Percentiles rank a stretch among this genome's conserved stretches.
Evolutionary conservation across 2,888 invertebrate species (phyloP).

Genomic region (Drosophila kuntzei): DNA sequence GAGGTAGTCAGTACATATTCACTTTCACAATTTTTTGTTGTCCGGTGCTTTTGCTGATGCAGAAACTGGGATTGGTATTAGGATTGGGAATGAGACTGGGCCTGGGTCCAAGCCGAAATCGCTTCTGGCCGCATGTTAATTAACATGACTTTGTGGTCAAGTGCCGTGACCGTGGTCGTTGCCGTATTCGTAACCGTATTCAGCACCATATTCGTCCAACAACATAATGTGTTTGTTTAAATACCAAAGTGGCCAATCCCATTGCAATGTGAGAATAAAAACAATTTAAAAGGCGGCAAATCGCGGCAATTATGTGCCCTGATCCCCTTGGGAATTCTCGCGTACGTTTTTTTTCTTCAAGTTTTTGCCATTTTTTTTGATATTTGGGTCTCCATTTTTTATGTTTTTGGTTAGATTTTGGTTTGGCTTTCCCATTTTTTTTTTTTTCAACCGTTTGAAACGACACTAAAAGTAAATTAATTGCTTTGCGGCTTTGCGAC

Average conservation of each 20-base stretch:
- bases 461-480: conserved; percentile 39
- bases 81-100: neutral
- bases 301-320: conserved; percentile 73
- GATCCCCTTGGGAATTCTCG: conserved; percentile 53
- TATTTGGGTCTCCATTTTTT: neutral
- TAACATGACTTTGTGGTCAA: conserved; percentile 81
- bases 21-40: conserved; percentile 22
- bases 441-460: neutral
- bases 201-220: conserved; percentile 63
- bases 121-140: conserved; percentile 75
- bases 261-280: conserved; percentile 52
- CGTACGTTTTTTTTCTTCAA: conserved; percentile 18
- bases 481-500: conserved; percentile 53
- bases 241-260: conserved; percentile 52
- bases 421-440: neutral
- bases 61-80: neutral
- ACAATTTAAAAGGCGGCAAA: conserved; percentile 75
- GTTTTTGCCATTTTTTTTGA: neutral
- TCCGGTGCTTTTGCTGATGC: conserved; percentile 3
- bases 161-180: conserved; percentile 39
- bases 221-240: conserved; percentile 77
- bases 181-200: conserved; percentile 22
- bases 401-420: neutral
- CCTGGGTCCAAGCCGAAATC: conserved; percentile 27
- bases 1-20: conserved; percentile 23